These are phyloP conservation scores for Antennarius striatus DNA, from an alignment of 2,113 vertebrate genomes.

Conservation along the genomic window DNA sequence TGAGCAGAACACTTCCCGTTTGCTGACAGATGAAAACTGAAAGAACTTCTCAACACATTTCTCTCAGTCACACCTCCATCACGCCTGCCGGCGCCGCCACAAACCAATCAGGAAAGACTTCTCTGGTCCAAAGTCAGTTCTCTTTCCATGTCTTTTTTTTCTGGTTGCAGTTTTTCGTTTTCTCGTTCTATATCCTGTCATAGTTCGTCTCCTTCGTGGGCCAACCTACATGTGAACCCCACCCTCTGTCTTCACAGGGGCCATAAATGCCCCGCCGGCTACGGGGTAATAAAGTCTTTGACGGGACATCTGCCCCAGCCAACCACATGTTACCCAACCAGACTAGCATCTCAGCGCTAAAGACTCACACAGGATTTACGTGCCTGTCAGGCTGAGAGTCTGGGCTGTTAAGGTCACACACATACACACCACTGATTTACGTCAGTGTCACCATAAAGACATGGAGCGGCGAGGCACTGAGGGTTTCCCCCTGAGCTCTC, in stretches of 20 bases:
- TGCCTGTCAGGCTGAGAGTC: background rate
- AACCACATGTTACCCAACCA: slow-evolving; percentile 19
- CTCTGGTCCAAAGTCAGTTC: too few relatives aligned
- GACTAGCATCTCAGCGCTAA: background rate
- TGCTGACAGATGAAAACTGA: too few relatives aligned
- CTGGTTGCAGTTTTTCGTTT: background rate
- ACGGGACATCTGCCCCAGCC: slow-evolving; percentile 50
- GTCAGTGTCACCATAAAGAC: slow-evolving; percentile 19
- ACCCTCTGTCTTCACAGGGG: slow-evolving; percentile 14
- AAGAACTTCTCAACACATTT: too few relatives aligned
- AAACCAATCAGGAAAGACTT: too few relatives aligned
- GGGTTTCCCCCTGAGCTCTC: slow-evolving; percentile 34
- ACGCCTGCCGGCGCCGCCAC: too few relatives aligned
- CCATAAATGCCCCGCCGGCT: slow-evolving; percentile 25
- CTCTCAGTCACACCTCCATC: too few relatives aligned
- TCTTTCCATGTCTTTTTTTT: too few relatives aligned
- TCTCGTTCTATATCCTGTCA: background rate
- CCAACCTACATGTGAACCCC: slow-evolving; percentile 30
- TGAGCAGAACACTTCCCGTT: too few relatives aligned
- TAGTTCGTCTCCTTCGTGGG: slow-evolving; percentile 1
- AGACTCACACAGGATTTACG: background rate
- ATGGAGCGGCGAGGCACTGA: slow-evolving; percentile 7
- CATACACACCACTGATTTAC: slow-evolving; percentile 27
- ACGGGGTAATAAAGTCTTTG: slow-evolving; percentile 43
- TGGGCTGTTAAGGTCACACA: background rate